Base-by-base conservation (phyloP, 2,888 invertebrate species). In the Platypus cylindrus region DNA sequence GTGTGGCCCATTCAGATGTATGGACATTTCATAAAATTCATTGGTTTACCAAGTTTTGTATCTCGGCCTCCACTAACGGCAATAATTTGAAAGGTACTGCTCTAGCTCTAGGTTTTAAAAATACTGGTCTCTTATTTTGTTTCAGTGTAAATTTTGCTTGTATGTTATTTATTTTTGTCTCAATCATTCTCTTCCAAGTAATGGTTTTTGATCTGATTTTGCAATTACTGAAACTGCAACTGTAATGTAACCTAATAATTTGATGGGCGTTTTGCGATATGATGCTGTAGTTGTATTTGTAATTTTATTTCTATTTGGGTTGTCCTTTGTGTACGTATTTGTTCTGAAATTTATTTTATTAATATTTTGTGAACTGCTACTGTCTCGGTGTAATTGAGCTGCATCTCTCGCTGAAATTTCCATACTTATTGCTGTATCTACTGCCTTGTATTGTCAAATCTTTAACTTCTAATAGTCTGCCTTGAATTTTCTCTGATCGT, bases 391-490 rank as follows among this genome's bases (percentile, higher is more conserved):
- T 22, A 50, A 30, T 40, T 50, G 42, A 12, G 40, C 44, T 8
- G 45, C 45, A 30, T 47, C 48, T 38, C 31, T 28, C 17, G 30
- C 39, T 12, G 51, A 48, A 20, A 44, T 46, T 13, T 46, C 43
- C 20, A 20, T 20, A 20, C 20, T 20, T 20, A 9, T 20, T 9
- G 20, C 20, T 20, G 9, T 20, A 5, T 20, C 9, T 16, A 47
- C 11, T 12, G 51, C 51, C 14, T 26, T 44, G 5, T 47, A 47
- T 30, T 2, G 45, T 45, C 30, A 50, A 30, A 17, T 48, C 34
- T 25, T 40, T 43, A 17, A 34, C 38, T 36, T 52, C 49, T 11
- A 53, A 37, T 8, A 51, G n/a, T n/a, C n/a, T n/a, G n/a, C n/a
- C n/a, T n/a, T n/a, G n/a, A n/a, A n/a, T n/a, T n/a, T n/a, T n/a